Evolutionary conservation across 2,888 invertebrate species (phyloP).

Genomic region (Hirtodrosophila alboralis): DNA sequence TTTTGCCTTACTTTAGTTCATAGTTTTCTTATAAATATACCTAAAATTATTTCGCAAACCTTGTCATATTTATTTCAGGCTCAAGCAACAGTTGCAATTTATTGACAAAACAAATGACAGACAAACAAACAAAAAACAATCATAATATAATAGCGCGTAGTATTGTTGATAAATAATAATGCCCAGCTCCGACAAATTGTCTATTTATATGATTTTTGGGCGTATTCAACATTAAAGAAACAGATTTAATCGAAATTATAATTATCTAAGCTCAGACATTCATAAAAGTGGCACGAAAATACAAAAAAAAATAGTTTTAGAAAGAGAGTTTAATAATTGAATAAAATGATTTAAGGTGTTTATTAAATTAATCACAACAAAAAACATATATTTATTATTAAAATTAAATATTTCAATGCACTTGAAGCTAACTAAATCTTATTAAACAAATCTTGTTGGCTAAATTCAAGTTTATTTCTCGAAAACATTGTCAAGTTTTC

Average conservation of each 20-base stretch:
- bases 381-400: too few species aligned
- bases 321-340: too few species aligned
- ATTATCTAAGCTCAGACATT: constrained; percentile 39
- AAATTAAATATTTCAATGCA: constrained; percentile 3
- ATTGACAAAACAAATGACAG: constrained; percentile 77
- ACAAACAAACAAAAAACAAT: constrained; percentile 26
- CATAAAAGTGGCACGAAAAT: constrained; percentile 46
- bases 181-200: constrained; percentile 34
- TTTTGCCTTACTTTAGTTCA: constrained; percentile 23
- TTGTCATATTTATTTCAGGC: constrained; percentile 59
- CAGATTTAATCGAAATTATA: constrained; percentile 29
- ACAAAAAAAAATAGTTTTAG: background rate
- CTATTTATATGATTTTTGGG: constrained; percentile 9
- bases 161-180: constrained; percentile 24
- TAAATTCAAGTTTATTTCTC: constrained; percentile 4
- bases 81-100: constrained; percentile 76
- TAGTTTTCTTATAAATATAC: constrained; percentile 17
- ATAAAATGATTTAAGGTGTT: constrained; percentile 10
- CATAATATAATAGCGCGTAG: constrained; percentile 11
- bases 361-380: too few species aligned
- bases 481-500: too few species aligned
- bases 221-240: constrained; percentile 6
- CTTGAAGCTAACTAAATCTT: too few species aligned
- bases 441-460: constrained; percentile 2
- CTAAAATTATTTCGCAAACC: constrained; percentile 19